These are phyloP conservation scores for Macropodus opercularis DNA, from an alignment of 2,797 vertebrate genomes.

Conservation along the genomic window DNA sequence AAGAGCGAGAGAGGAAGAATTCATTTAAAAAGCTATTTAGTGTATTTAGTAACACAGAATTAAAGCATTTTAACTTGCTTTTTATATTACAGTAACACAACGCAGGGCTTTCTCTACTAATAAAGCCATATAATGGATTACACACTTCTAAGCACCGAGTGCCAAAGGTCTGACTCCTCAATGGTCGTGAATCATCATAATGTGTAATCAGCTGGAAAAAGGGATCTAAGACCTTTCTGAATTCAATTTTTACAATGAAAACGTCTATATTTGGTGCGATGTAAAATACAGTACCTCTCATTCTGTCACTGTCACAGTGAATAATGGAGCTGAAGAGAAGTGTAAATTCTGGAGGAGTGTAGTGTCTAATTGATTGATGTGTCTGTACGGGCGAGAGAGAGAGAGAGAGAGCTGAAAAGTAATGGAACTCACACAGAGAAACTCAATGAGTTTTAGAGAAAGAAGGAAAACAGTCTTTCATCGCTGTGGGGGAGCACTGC, in stretches of 20 bases:
- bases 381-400: conserved; percentile 37
- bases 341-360: conserved; percentile 49
- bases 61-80: neutral
- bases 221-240: conserved; percentile 3
- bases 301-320: conserved; percentile 50
- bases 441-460: conserved; percentile 40
- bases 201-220: neutral
- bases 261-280: conserved; percentile 27
- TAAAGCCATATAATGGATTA: conserved; percentile 6
- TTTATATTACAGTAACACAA: conserved; percentile 3
- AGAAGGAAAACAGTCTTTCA: conserved; percentile 35
- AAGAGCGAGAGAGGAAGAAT: neutral
- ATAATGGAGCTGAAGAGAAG: conserved; percentile 50
- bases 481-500: conserved; percentile 23
- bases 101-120: conserved; percentile 6
- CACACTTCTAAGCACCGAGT: conserved; percentile 10
- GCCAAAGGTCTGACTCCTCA: neutral
- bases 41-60: conserved; percentile 12
- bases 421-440: conserved; percentile 56
- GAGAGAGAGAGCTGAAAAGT: conserved; percentile 36
- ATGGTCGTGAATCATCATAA: neutral
- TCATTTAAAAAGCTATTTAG: neutral
- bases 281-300: conserved; percentile 42
- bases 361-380: conserved; percentile 68
- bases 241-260: conserved; percentile 11